Evolutionary conservation across 2,888 invertebrate species (phyloP), one percentile per base, ranked within the genome.

Genomic region (Euproctis similis): DNA sequence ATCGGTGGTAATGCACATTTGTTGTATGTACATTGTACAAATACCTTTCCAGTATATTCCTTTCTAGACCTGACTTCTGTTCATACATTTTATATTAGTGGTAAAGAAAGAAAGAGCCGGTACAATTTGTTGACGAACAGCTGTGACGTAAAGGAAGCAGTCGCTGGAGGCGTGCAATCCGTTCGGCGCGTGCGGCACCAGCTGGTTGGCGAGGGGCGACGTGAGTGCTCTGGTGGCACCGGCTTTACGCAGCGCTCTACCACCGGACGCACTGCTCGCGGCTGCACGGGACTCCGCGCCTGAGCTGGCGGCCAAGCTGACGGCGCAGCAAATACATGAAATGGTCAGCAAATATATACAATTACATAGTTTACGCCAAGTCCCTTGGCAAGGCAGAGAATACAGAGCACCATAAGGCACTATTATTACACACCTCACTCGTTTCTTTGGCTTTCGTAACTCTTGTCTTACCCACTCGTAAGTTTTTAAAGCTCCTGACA

Each of bases 261-360:
- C 87, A 40, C 92, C 93, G 58, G 95, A 96, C 59, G 90, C 91
- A 42, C 87, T 96, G 46, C 95, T 97, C 86, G 92, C 92, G 32
- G 88, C 92, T 46, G 97, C 97, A 9, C 92, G 97, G 75, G 92
- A 93, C 62, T 90, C 92, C 39, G 96, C 97, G 24, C 91, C 90
- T 59, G 90, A 90, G 56, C 88, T 97, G 35, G 96, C 93, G 61
- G 86, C 88, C 28, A 86, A 89, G 48, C 81, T 94, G 47, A 85
- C 89, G 10, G 87, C 90, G 2, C 85, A 87, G 16, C 91, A 93
- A 73, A 93, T 97, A 46, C 95, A 96, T 73, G 85, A 88, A 28
- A 92, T 96, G 93, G 97, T 97, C 66, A 85, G 85, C 5, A n/a
- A n/a, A n/a, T n/a, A n/a, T n/a, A n/a, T n/a, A n/a, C n/a, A n/a